phyloP scores from a whole-genome alignment of 2,113 vertebrate genomes.

The Gambusia holbrooki region DNA sequence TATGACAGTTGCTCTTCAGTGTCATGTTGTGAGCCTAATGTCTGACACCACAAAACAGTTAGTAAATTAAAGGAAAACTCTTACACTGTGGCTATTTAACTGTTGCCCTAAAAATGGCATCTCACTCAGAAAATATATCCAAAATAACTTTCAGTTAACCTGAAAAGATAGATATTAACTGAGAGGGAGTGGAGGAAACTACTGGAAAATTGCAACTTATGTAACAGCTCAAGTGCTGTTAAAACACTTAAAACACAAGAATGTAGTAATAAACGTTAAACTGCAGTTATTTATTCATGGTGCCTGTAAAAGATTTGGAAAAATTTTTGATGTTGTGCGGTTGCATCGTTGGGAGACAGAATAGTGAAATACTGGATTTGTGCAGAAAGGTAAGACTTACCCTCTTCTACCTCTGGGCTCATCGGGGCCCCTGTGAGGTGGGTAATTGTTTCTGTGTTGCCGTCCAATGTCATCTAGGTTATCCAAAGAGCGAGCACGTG shows the following conservation, averaged over 20 bases:
- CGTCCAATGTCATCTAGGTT: slow-evolving; percentile 83
- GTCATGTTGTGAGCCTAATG: neutral
- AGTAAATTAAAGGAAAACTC: neutral
- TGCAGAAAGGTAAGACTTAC: slow-evolving; percentile 49
- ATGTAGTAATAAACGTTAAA: too few species aligned
- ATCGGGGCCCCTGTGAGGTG: slow-evolving; percentile 54
- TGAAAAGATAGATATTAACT: neutral
- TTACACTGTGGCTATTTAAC: neutral
- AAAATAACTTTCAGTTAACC: neutral
- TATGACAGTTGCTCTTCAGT: neutral
- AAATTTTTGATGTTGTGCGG: too few species aligned
- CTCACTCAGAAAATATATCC: too few species aligned
- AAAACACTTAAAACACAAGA: too few species aligned
- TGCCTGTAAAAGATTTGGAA: too few species aligned
- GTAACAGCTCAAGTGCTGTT: too few species aligned
- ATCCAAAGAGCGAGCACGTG: slow-evolving; percentile 86
- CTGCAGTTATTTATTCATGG: too few species aligned
- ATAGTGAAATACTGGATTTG: neutral
- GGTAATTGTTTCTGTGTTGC: slow-evolving; percentile 58
- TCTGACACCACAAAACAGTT: neutral
- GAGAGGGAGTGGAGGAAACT: too few species aligned
- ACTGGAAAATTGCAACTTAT: too few species aligned
- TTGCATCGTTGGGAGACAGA: too few species aligned
- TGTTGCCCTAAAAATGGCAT: neutral
- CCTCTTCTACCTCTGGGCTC: slow-evolving; percentile 76